These are phyloP conservation scores for Melinopterus prodromus DNA, from an alignment of 2,888 invertebrate genomes.

Conservation along the genomic window DNA sequence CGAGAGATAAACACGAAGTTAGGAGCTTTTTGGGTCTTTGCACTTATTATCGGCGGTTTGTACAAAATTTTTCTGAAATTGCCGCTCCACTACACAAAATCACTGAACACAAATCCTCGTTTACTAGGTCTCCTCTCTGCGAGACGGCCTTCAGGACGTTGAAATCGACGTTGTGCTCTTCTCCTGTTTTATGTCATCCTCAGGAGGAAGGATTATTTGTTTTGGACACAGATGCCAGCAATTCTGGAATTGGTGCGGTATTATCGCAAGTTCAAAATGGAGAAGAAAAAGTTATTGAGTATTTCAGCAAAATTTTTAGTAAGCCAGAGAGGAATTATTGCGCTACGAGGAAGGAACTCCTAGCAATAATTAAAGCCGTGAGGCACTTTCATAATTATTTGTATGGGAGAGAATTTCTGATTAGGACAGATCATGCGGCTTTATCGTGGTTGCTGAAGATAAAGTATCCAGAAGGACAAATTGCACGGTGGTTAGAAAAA, in stretches of 20 bases:
- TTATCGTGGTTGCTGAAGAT: constrained; percentile 49
- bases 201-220: too few relatives aligned
- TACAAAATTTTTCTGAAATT: neutral
- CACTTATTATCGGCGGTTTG: too few relatives aligned
- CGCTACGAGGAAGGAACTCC: constrained; percentile 45
- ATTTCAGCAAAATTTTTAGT: constrained; percentile 40
- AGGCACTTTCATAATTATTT: constrained; percentile 46
- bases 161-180: too few relatives aligned
- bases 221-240: too few relatives aligned
- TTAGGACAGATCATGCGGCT: constrained; percentile 51
- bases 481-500: constrained; percentile 51
- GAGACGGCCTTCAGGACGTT: too few relatives aligned
- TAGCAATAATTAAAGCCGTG: constrained; percentile 46
- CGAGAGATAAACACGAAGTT: too few relatives aligned
- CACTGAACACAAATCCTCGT: too few relatives aligned
- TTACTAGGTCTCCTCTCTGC: too few relatives aligned
- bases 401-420: constrained; percentile 46
- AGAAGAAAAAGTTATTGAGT: constrained; percentile 44
- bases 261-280: constrained; percentile 21
- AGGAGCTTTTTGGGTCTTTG: neutral
- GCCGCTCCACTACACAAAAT: constrained; percentile 16
- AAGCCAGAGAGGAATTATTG: constrained; percentile 45
- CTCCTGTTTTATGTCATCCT: too few relatives aligned
- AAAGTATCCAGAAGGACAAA: constrained; percentile 51
- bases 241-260: too few relatives aligned